Evolutionary conservation across 2,113 vertebrate species (phyloP), one percentile per base, ranked within the genome.

Genomic region (Oncorhynchus tshawytscha): DNA sequence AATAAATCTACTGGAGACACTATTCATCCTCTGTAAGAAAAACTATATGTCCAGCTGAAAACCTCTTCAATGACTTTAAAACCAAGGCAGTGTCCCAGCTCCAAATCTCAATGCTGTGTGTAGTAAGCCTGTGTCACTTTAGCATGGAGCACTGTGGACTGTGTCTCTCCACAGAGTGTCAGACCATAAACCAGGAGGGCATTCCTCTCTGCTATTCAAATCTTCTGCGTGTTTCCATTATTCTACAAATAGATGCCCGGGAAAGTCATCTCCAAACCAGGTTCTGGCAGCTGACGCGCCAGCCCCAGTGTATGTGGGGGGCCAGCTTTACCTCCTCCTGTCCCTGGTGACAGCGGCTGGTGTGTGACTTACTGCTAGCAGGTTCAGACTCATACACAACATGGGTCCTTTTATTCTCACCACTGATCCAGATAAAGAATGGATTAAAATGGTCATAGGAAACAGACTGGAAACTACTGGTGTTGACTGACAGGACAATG

Each of bases 201-300:
- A 59, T 67, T 68, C 64, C 79, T 82, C 85, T 77, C 69, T 82
- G 25, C 2, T 67, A 82, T 70, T 77, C 16, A 54, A 67, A 45
- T 45, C 9, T 45, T 2, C 39, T 45, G 78, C 82, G 85, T 60
- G 54, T 85, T 91, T 73, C 57, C 76, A 84, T 85, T 75, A 57
- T 82, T 94, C 94, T 92, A 93, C 93, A 94, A 94, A 96, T 90
- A 96, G 93, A 91, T 29, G 45, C 29, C 57, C 74, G 6, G 82
- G 82, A 82, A 85, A 86, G 89, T 83, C 60, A 80, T 86, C 88
- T 90, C 94, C 92, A 94, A 94, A 94, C 81, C 90, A 93, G 93
- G 92, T 73, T 77, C 85, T 86, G 87, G 91, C 93, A 94, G 94
- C 93, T 94, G 94, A 90, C 79, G 73, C 79, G 74, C 77, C 79